Base-by-base conservation (phyloP, 2,888 invertebrate species). In the Napeogenes sylphis region DNA sequence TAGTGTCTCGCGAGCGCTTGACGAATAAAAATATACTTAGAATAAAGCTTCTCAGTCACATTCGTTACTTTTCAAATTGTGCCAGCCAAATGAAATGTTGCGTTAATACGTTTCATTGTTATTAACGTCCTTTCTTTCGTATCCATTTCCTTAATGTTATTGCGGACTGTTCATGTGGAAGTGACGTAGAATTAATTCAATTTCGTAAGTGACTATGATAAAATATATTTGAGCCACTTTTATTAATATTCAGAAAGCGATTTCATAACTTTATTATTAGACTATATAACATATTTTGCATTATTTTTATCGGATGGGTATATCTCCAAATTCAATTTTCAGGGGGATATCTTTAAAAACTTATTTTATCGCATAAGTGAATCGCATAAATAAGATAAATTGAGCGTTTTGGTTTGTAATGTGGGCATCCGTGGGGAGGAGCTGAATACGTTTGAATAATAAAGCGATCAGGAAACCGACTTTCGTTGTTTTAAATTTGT, bases 1-100 rank as follows among this genome's bases (percentile, higher is more conserved):
- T 77, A 81, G 78, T 83, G 84, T 84, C 83, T 79, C 76, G 68
- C 73, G 76, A 76, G 72, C 75, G 79, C 79, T 77, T 78, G 79
- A 81, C 80, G 75, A 78, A 79, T 79, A 81, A 80, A 81, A 80
- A 81, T 76, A 78, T 79, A 78, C 70, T 78, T 74, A 80, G 76
- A 78, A 78, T 75, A 76, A 76, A 81, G 75, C 79, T 78, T 71
- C 78, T 79, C 73, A 78, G 76, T 75, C 75, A 77, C 75, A 80
- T 82, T 82, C 73, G 73, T 79, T 76, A 76, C 76, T 70, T 79
- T 79, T 74, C 75, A 78, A 80, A 81, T 77, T 73, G 73, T 71
- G 66, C 67, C 63, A 70, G 68, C 71, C 71, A 78, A 79, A 80
- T 80, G 78, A 79, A 81, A 78, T 77, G 69, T 74, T 67, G 63